Evolutionary conservation across 30 jellyfish, hydroid and myxozoan genomes (phyloP).

Genomic region (Hydractinia symbiolongicarpus): DNA sequence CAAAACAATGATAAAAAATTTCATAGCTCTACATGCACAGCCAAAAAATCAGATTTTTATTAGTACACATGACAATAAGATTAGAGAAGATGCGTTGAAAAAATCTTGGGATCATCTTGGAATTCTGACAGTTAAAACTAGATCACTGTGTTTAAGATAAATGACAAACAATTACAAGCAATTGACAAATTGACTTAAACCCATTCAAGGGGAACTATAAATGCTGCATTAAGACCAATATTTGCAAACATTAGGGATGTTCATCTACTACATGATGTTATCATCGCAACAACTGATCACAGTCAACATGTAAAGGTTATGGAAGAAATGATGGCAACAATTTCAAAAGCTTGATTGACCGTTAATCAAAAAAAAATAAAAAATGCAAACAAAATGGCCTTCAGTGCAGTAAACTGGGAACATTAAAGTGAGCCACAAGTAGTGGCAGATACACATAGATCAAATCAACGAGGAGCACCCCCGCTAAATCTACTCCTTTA

Average conservation of each 20-base stretch:
- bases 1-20: neutral
- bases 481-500: no score
- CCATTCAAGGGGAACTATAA: neutral
- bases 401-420: no score
- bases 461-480: no score
- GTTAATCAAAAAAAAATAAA: slow-evolving; percentile 23
- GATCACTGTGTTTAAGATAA: neutral
- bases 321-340: slow-evolving; percentile 6
- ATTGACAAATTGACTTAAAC: neutral
- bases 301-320: slow-evolving; percentile 22
- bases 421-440: no score
- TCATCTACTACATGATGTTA: slow-evolving; percentile 25
- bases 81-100: neutral
- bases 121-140: neutral
- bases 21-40: neutral
- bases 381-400: no score
- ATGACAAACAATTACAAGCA: neutral
- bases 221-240: slow-evolving; percentile 28
- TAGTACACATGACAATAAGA: neutral
- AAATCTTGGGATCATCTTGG: neutral
- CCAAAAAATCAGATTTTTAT: neutral
- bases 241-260: slow-evolving; percentile 30
- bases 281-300: slow-evolving; percentile 35
- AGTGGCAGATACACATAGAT: no score
- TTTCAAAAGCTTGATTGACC: slow-evolving; percentile 28